Percentiles rank a stretch among this genome's conserved stretches.
phyloP scores from a whole-genome alignment of 2,797 vertebrate species.

The Peromyscus eremicus region DNA sequence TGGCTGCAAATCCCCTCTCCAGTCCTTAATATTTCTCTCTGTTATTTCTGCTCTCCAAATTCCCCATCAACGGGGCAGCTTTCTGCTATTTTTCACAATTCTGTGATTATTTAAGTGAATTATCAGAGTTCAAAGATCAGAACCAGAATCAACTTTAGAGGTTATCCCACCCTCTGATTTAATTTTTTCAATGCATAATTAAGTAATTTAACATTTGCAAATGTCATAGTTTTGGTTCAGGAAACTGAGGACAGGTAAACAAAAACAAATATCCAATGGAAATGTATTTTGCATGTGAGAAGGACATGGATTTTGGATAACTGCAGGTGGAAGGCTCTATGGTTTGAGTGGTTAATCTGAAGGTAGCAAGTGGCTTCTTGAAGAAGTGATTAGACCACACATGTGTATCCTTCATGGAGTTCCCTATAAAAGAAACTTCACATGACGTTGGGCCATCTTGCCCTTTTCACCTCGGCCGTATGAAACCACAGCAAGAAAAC shows the following conservation, averaged over 20 bases:
- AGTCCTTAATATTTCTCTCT: background rate
- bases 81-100: constrained; percentile 35
- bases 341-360: background rate
- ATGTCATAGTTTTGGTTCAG: constrained; percentile 20
- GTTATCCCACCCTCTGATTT: background rate
- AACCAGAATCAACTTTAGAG: background rate
- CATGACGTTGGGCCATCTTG: background rate
- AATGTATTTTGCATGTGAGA: background rate
- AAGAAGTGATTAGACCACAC: background rate
- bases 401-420: background rate
- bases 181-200: constrained; percentile 7
- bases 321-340: background rate
- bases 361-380: background rate
- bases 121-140: constrained; percentile 9
- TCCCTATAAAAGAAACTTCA: background rate
- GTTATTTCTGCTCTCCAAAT: background rate
- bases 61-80: background rate
- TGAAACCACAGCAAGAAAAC: background rate
- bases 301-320: background rate
- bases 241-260: constrained; percentile 10
- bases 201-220: constrained; percentile 37
- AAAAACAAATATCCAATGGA: background rate
- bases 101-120: constrained; percentile 25
- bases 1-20: background rate
- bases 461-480: background rate